These are phyloP conservation scores for Sinocyclocheilus anophthalmus DNA, from an alignment of 2,113 vertebrate genomes.

Conservation along the genomic window DNA sequence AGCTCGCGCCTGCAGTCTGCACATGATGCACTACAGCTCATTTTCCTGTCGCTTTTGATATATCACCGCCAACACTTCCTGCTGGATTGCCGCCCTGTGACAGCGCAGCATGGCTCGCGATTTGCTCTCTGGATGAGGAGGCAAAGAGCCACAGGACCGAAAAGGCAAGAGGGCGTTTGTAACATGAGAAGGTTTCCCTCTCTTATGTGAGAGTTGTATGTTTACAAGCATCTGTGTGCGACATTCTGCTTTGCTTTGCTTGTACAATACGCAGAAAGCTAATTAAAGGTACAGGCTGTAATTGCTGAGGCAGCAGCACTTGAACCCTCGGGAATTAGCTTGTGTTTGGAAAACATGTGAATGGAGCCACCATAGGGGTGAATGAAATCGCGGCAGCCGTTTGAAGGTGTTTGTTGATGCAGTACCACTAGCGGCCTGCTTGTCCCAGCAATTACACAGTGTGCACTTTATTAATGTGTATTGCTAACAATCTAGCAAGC, in stretches of 20 bases:
- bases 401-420: conserved; percentile 20
- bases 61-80: conserved; percentile 35
- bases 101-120: background rate
- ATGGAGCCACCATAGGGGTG: conserved; percentile 9
- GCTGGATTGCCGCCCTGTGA: conserved; percentile 19
- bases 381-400: background rate
- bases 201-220: background rate
- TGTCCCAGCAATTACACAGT: background rate
- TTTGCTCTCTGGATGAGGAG: conserved; percentile 24
- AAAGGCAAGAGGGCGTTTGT: background rate
- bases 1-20: conserved; percentile 15
- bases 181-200: conserved; percentile 15
- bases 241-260: conserved; percentile 4
- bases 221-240: conserved; percentile 12
- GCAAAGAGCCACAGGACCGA: conserved; percentile 30
- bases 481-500: background rate
- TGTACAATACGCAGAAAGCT: background rate
- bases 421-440: background rate
- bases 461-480: background rate
- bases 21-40: conserved; percentile 18
- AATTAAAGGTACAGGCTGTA: conserved; percentile 34
- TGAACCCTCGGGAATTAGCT: conserved; percentile 25
- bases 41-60: conserved; percentile 38
- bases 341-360: conserved; percentile 30
- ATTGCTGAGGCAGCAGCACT: conserved; percentile 26